These are phyloP conservation scores for Oryctes rhinoceros DNA, from an alignment of 1,140 invertebrate species.

Conservation along the genomic window DNA sequence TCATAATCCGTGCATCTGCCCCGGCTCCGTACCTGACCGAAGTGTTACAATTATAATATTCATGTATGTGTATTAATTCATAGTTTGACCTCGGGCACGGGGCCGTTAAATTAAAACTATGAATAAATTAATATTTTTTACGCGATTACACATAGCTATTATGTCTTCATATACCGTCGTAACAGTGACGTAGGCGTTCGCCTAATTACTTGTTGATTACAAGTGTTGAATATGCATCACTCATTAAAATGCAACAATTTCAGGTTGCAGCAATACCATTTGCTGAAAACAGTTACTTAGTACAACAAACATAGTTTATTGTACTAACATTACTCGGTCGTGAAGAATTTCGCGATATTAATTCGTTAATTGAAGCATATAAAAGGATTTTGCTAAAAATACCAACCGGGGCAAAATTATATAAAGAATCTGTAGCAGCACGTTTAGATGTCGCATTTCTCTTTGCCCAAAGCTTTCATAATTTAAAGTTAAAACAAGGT, in stretches of 20 bases:
- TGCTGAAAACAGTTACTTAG: no score
- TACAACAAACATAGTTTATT: no score
- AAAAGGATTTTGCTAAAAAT: no score
- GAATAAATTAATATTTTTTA: constrained; percentile 37
- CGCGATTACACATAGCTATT: constrained; percentile 26
- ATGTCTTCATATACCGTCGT: constrained; percentile 8
- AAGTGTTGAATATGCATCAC: constrained; percentile 12
- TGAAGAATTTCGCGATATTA: no score
- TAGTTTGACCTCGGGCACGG: constrained; percentile 29
- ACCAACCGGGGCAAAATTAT: no score
- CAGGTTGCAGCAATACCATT: background rate
- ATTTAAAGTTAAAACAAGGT: no score
- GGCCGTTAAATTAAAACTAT: constrained; percentile 28
- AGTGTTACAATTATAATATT: constrained; percentile 42
- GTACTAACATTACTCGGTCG: no score
- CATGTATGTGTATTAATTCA: constrained; percentile 38
- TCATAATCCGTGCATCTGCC: constrained; percentile 41
- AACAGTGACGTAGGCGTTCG: constrained; percentile 26
- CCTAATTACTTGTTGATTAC: constrained; percentile 29
- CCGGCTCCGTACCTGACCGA: background rate
- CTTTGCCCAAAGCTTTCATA: no score
- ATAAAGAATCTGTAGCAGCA: no score
- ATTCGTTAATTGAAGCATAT: no score
- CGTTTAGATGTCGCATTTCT: no score
- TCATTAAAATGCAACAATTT: background rate